Base-by-base conservation (phyloP, 2,113 vertebrate species). In the Dromaius novaehollandiae region DNA sequence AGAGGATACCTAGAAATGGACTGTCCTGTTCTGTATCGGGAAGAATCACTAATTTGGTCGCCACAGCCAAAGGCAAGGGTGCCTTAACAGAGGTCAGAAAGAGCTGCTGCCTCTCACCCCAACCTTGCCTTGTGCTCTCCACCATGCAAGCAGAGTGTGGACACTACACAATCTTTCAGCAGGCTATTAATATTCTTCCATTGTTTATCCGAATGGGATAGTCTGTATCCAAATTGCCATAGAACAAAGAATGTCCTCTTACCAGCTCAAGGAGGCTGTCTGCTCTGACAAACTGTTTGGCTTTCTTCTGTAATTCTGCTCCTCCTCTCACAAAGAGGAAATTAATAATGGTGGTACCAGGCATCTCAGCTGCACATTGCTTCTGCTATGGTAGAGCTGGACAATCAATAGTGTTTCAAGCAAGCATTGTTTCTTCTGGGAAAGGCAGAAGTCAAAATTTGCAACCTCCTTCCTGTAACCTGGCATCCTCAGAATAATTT, bases 11-110 rank as follows among this genome's bases (percentile, higher is more conserved):
- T 13, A 11, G 18, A 21, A 13, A 11, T 0, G 7, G 38, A 24
- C 42, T 28, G 36, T 13, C 40, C 30, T 56, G 5, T 12, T 7
- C 61, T 20, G 2, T 7, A 30, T 7, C 51, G 56, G 75, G 32
- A 38, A 19, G 30, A 4, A 18, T 30, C 66, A 3, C 48, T 17
- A 28, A 9, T 25, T 61, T 0, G 0, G 24, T 5, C 32, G 73
- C 68, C 11, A 4, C 8, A 3, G 20, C 58, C 36, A 36, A 70
- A 30, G 32, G 18, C 66, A 75, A 48, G 8, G 16, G 38, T 18
- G 42, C 38, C 50, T 17, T 11, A 13, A 63, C 36, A 48, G 55
- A 6, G 48, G 4, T 22, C 36, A 71, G 4, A 34, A 28, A 24
- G 46, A 63, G 24, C 36, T 2, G 15, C 76, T 58, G 65, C 40